Evolutionary conservation across 2,113 vertebrate genomes (phyloP), one percentile per base, ranked within the genome.

Genomic region (Oncorhynchus clarkii): DNA sequence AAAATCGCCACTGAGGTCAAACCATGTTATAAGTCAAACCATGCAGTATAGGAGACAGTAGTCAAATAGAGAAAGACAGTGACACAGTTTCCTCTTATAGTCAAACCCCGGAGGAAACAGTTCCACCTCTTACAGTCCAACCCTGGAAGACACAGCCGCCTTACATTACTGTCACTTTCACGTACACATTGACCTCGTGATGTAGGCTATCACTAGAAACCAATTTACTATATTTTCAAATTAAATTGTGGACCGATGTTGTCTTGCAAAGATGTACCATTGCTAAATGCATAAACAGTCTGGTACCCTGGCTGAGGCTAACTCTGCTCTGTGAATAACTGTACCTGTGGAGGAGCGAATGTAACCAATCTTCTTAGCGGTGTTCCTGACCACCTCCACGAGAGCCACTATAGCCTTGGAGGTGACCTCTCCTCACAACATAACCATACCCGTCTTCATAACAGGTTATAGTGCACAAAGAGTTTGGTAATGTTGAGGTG

Each of bases 371-470:
- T 71, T 78, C 86, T 89, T 90, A 1, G 94, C 75, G 0, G 92
- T 92, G 5, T 92, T 76, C 84, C 92, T 78, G 22, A 93, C 92
- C 29, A 94, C 90, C 1, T 79, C 39, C 86, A 90, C 90, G 34
- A 92, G 86, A 65, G 93, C 91, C 74, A 94, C 90, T 0, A 65
- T 81, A 31, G 90, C 92, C 51, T 88, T 92, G 1, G 92, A 92
- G 1, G 90, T 92, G 80, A 94, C 91, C 70, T 94, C 92, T 72
- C 92, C 92, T 12, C 90, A 88, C 60, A 94, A 81, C 24, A 94
- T 62, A 72, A 93, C 88, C 93, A 93, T 93, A 0, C 93, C 92
- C 0, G 91, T 92, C 84, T 93, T 93, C 2, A 88, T 70, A 78
- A 94, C 92, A 75, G 92, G 92, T 26, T 93, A 91, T 93, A 83